Percentiles rank a stretch among this genome's conserved stretches.
Conservation (phyloP, 2,888 invertebrate genomes). For the Zootermopsis nevadensis region DNA sequence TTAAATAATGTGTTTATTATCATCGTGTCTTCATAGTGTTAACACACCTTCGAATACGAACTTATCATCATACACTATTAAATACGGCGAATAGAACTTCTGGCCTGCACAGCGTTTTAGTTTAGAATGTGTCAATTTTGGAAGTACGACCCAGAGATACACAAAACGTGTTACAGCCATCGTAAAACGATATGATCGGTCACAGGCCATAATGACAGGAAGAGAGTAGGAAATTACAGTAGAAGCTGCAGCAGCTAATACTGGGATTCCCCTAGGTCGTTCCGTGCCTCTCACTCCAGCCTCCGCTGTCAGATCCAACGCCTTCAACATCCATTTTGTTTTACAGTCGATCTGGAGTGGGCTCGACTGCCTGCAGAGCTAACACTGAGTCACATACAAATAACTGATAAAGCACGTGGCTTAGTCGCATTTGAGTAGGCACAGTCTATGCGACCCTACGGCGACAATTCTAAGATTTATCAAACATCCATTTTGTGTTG, state of each 20-base stretch:
- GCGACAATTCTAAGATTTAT: not conserved
- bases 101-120: no score
- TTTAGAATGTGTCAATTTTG: no score
- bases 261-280: not conserved
- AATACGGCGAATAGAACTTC: no score
- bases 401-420: constrained; percentile 8
- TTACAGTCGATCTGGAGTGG: constrained; percentile 18
- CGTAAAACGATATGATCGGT: not conserved
- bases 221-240: not conserved
- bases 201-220: not conserved
- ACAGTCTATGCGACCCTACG: not conserved
- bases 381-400: not conserved
- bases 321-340: constrained; percentile 29
- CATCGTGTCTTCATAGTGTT: no score
- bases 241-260: constrained; percentile 1
- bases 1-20: no score
- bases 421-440: not conserved
- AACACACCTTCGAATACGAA: no score
- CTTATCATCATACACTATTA: no score
- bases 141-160: no score
- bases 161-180: no score
- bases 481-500: no score
- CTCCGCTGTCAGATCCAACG: constrained; percentile 18
- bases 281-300: not conserved
- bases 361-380: not conserved